Conservation (phyloP, 53 echinoderm and acorn worm species). For the Temnopleurus reevesii region DNA sequence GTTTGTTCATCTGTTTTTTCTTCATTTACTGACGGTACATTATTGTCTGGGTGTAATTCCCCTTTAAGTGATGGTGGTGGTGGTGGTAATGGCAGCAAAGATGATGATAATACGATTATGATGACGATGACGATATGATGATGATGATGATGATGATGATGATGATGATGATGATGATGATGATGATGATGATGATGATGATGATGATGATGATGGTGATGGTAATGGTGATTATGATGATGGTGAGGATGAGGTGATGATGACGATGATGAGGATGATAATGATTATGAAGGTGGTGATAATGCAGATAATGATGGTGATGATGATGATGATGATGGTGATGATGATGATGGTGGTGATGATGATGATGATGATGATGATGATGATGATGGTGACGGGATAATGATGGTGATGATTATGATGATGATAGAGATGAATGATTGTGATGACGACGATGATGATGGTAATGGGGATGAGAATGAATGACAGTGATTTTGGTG, state of each 20-base stretch:
- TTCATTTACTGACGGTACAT: no score
- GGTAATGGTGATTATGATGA: no score
- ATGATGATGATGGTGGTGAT: slow-evolving; percentile 6
- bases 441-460: slow-evolving; percentile 11
- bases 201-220: no score
- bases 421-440: slow-evolving; percentile 28
- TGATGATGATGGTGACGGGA: slow-evolving; percentile 10
- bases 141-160: slow-evolving; percentile 21
- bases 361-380: slow-evolving; percentile 4
- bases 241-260: no score
- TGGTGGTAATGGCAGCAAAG: no score
- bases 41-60: no score
- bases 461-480: background rate
- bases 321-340: background rate
- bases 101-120: no score
- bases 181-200: slow-evolving; percentile 17
- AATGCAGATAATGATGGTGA: slow-evolving; percentile 5
- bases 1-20: no score
- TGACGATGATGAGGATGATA: no score
- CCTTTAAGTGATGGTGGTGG: no score
- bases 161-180: slow-evolving; percentile 30
- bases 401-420: background rate
- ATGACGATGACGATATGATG: slow-evolving; percentile 8
- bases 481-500: no score
- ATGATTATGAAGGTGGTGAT: background rate